Evolutionary conservation across 2,888 invertebrate genomes (phyloP), one percentile per base, ranked within the genome.

Genomic region (Drosophila buzzatii): DNA sequence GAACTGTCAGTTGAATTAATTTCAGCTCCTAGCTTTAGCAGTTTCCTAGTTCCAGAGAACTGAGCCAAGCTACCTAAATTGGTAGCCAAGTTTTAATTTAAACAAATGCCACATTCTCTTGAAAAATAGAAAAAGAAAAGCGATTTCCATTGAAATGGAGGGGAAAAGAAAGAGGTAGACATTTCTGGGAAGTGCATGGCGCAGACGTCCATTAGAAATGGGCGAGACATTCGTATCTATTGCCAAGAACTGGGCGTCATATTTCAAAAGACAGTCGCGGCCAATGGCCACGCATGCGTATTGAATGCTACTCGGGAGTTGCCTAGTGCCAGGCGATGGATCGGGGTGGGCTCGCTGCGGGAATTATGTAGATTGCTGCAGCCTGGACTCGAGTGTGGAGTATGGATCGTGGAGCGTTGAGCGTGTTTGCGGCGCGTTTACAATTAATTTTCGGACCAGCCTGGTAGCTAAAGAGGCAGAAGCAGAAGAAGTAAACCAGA

Each of bases 371-470:
- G 80, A 78, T 72, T 73, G 33, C 62, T 73, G 33, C 62, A 58
- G 60, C 49, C 69, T 57, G 63, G 60, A 67, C 37, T 51, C 27
- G 45, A 53, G 65, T 59, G 51, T 44, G 63, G 37, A 55, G 58
- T 52, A 18, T 51, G 62, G 35, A 57, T 55, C 53, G 16, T 52
- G 55, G 53, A 55, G 10, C n/a, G 16, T 55, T 69, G 44, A 74
- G 75, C 82, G 72, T 68, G 81, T 67, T 70, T 68, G 73, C 63
- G 70, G 85, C 73, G 62, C 53, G 81, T 72, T 70, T 70, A 81
- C 84, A 84, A 84, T 88, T 84, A 84, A 84, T 84, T 85, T 85
- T 82, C 70, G 78, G 78, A 60, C 51, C 52, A 56, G 60, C 53
- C 31, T 63, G 66, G 71, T 67, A 79, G 70, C 62, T 35, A 5